A percentile compares a stretch with the other conserved stretches of the same genome.
These are phyloP conservation scores for Tenthredo amoena DNA, from an alignment of 2,888 invertebrate genomes.

Conservation along the genomic window DNA sequence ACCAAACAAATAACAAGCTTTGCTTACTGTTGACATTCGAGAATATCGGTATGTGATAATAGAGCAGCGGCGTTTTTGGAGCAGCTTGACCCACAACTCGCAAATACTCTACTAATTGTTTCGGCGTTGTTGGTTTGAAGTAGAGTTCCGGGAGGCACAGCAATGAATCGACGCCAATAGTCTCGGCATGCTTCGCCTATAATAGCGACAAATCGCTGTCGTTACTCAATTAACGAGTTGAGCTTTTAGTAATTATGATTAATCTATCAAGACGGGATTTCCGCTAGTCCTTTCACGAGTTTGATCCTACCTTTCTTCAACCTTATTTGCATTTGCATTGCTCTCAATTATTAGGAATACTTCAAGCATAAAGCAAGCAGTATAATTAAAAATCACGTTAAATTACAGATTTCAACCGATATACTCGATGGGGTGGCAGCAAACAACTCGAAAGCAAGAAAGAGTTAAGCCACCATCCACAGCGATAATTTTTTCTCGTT, in stretches of 20 bases:
- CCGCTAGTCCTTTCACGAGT: background rate
- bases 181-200: conserved; percentile 86
- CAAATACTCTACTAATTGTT: conserved; percentile 84
- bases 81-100: conserved; percentile 85
- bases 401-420: background rate
- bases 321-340: background rate
- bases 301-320: background rate
- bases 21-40: conserved; percentile 87
- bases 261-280: background rate
- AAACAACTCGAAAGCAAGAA: background rate
- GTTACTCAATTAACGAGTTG: background rate
- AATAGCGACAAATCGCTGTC: conserved; percentile 48
- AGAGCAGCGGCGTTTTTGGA: conserved; percentile 87
- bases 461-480: no score
- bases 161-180: conserved; percentile 83
- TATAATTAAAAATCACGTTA: background rate
- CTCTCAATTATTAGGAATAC: background rate
- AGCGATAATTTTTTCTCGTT: background rate
- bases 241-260: conserved; percentile 16
- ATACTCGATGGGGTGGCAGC: background rate
- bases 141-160: conserved; percentile 89
- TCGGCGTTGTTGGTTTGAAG: conserved; percentile 83
- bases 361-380: background rate
- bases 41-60: conserved; percentile 90
- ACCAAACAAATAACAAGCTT: background rate